Percentiles rank a stretch among this genome's conserved stretches.
phyloP scores from a whole-genome alignment of 1,140 invertebrate genomes.

The Atta cephalotes region DNA sequence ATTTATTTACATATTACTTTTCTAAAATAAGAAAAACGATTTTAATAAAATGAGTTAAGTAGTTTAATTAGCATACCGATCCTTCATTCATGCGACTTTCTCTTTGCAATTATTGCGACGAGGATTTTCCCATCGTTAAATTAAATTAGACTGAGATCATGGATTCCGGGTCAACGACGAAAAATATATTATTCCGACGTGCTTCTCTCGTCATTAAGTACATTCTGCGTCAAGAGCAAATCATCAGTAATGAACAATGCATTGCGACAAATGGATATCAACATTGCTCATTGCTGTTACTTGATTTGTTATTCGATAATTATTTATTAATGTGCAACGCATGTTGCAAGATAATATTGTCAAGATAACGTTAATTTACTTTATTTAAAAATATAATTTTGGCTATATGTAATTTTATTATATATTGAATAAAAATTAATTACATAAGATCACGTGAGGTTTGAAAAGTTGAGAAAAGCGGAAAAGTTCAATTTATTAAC shows the following conservation, averaged over 20 bases:
- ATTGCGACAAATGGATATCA: not conserved
- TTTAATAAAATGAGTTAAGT: not conserved
- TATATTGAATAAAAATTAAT: not conserved
- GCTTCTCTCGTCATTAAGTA: slow-evolving; percentile 15
- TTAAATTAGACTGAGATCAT: slow-evolving; percentile 3
- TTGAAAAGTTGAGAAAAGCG: not conserved
- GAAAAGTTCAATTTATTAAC: not conserved
- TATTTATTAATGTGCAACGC: not conserved
- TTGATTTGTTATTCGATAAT: slow-evolving; percentile 9
- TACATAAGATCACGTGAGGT: not conserved
- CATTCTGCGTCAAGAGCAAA: not conserved
- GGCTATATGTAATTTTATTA: not conserved
- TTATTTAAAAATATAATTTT: not conserved
- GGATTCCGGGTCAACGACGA: not conserved
- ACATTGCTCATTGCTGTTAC: not conserved
- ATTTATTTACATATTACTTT: not conserved
- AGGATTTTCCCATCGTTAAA: slow-evolving; percentile 50
- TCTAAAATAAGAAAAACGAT: not conserved
- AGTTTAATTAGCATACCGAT: slow-evolving; percentile 36
- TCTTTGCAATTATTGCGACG: slow-evolving; percentile 23
- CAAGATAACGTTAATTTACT: not conserved
- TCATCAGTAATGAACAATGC: not conserved
- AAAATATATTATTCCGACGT: slow-evolving; percentile 14
- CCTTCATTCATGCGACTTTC: slow-evolving; percentile 40
- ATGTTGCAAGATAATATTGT: not conserved